Evolutionary conservation across 2,113 vertebrate species (phyloP).

Genomic region (Solea solea): DNA sequence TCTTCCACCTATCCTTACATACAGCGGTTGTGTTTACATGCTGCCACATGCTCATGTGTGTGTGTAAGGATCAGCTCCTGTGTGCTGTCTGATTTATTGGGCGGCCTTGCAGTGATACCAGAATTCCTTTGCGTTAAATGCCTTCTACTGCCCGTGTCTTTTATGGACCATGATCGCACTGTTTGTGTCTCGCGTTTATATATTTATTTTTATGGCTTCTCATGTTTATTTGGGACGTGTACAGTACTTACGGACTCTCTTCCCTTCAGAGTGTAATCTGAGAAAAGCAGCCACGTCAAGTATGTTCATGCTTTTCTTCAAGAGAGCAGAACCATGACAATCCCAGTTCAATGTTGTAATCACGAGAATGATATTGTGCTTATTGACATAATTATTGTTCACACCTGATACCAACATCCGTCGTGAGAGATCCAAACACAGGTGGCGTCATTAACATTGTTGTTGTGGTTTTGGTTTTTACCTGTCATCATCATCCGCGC

Average conservation of each 20-base stretch:
- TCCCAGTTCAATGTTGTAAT: too few species aligned
- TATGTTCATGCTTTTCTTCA: too few species aligned
- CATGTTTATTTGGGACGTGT: slow-evolving; percentile 36
- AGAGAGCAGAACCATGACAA: too few species aligned
- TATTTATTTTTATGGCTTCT: slow-evolving; percentile 58
- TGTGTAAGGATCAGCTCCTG: slow-evolving; percentile 39
- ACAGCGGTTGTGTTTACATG: neutral
- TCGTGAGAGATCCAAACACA: too few species aligned
- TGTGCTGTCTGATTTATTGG: slow-evolving; percentile 74
- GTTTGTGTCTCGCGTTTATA: slow-evolving; percentile 53
- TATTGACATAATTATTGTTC: too few species aligned
- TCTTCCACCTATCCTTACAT: slow-evolving; percentile 16
- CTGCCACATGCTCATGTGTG: slow-evolving; percentile 36
- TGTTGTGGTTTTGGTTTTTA: slow-evolving; percentile 28
- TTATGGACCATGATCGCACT: slow-evolving; percentile 72
- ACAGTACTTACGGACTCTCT: too few species aligned
- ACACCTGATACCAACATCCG: too few species aligned
- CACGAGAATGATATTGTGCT: too few species aligned
- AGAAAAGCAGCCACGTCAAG: too few species aligned
- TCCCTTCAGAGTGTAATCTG: too few species aligned
- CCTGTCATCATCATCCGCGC: slow-evolving; percentile 42
- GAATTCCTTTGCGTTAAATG: slow-evolving; percentile 78
- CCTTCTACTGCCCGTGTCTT: slow-evolving; percentile 64
- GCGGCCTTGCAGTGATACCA: slow-evolving; percentile 63
- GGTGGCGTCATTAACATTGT: too few species aligned